Conservation (phyloP, 2,113 vertebrate species). For the Recurvirostra avosetta region DNA sequence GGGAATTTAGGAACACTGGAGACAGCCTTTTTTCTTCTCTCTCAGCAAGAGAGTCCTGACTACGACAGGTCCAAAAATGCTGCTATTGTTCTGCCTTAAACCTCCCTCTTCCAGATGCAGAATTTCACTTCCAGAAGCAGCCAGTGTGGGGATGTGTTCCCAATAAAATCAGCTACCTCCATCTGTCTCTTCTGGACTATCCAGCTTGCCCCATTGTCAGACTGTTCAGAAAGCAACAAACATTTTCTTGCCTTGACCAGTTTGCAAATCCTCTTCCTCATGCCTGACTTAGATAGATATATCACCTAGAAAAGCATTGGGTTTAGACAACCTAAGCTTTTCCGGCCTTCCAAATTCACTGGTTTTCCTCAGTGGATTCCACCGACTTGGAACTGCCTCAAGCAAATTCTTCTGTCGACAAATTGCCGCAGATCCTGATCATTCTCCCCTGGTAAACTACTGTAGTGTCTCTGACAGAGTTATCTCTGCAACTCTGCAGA, state of each 20-base stretch:
- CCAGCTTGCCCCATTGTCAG: not conserved
- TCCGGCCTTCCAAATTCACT: not conserved
- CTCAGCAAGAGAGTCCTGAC: constrained; percentile 47
- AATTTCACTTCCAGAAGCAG: constrained; percentile 5
- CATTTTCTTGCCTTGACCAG: not conserved
- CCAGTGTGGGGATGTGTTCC: not conserved
- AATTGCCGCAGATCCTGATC: not conserved
- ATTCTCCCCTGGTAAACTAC: not conserved
- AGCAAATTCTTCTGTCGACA: not conserved
- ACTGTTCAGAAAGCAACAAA: not conserved
- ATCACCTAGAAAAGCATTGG: not conserved
- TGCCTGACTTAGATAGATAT: not conserved
- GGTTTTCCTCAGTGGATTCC: not conserved
- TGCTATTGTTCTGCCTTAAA: constrained; percentile 48
- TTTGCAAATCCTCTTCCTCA: not conserved
- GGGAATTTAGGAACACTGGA: constrained; percentile 24
- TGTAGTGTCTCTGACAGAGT: not conserved
- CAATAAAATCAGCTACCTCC: not conserved
- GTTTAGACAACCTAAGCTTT: not conserved
- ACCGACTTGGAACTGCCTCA: not conserved
- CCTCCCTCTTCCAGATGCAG: constrained; percentile 30
- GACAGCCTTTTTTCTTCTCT: constrained; percentile 51
- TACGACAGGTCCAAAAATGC: not conserved
- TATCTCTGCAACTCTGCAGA: not conserved
- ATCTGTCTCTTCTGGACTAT: not conserved